A percentile compares a stretch with the other conserved stretches of the same genome.
These are phyloP conservation scores for Adelosebastes latens DNA, from an alignment of 2,797 vertebrate species.

Conservation along the genomic window DNA sequence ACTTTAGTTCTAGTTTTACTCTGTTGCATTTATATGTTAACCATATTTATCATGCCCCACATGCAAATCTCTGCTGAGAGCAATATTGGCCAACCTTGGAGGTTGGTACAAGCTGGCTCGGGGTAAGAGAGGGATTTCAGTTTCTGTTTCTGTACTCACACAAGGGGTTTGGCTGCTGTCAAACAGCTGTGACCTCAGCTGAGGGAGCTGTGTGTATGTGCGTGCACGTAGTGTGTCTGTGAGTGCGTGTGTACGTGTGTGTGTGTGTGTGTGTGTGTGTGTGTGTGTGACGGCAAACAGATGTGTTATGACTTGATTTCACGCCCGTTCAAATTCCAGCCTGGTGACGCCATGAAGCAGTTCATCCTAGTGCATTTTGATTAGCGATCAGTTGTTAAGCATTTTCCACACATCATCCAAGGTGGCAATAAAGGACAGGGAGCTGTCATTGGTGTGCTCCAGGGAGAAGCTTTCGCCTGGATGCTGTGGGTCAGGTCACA, in stretches of 20 bases:
- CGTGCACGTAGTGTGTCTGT: not conserved
- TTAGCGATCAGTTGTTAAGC: conserved; percentile 22
- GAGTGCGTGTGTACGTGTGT: no score
- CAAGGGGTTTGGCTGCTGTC: conserved; percentile 43
- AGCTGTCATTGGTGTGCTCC: conserved; percentile 5
- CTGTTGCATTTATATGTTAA: conserved; percentile 6
- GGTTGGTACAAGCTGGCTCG: conserved; percentile 33
- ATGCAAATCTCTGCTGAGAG: conserved; percentile 24
- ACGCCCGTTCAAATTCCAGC: conserved; percentile 57
- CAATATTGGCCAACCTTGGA: conserved; percentile 15
- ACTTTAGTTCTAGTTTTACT: not conserved
- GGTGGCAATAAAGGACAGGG: conserved; percentile 13
- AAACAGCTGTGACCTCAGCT: conserved; percentile 59
- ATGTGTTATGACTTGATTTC: conserved; percentile 54
- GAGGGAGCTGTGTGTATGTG: not conserved
- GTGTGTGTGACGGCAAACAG: conserved; percentile 16
- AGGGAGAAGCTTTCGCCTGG: not conserved
- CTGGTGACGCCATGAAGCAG: conserved; percentile 2
- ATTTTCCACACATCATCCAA: conserved; percentile 18
- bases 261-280: not conserved
- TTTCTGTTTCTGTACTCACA: conserved; percentile 32
- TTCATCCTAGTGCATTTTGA: conserved; percentile 22
- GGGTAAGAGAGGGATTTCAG: conserved; percentile 27
- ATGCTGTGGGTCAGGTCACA: conserved; percentile 52
- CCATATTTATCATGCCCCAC: not conserved